Conservation (phyloP, 2,888 invertebrate species). For the Lomographa bimaculata region DNA sequence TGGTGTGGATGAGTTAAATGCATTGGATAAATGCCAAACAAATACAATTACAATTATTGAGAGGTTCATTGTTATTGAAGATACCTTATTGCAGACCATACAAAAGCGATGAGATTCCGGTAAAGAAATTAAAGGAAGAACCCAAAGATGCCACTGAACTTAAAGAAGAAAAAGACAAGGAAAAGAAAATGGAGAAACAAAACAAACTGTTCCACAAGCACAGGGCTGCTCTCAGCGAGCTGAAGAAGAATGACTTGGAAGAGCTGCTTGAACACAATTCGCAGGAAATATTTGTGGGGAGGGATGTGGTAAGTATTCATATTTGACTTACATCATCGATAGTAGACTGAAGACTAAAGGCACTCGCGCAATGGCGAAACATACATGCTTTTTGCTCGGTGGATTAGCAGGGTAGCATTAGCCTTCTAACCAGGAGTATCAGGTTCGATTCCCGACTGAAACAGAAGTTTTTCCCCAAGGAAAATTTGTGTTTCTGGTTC, state of each 20-base stretch:
- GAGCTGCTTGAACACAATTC: constrained; percentile 88
- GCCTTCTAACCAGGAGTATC: too few relatives aligned
- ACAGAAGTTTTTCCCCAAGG: too few relatives aligned
- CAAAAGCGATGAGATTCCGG: constrained; percentile 80
- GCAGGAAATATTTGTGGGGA: constrained; percentile 87
- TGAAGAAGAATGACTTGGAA: constrained; percentile 85
- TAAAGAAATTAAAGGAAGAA: constrained; percentile 88
- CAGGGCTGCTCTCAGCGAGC: constrained; percentile 56
- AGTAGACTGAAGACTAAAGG: too few relatives aligned
- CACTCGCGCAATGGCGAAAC: too few relatives aligned
- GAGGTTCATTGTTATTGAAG: too few relatives aligned
- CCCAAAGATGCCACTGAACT: constrained; percentile 79
- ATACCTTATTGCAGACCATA: constrained; percentile 54
- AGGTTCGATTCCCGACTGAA: too few relatives aligned
- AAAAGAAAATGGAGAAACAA: constrained; percentile 87
- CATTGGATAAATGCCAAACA: too few relatives aligned
- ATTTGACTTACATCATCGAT: constrained; percentile 14
- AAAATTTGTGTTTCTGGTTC: too few relatives aligned
- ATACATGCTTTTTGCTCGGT: too few relatives aligned
- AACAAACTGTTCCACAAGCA: constrained; percentile 82
- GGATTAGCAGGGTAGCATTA: too few relatives aligned
- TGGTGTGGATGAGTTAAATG: too few relatives aligned
- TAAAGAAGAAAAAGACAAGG: constrained; percentile 76
- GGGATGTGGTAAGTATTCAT: constrained; percentile 84
- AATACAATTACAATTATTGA: too few relatives aligned